phyloP scores from a whole-genome alignment of 2,888 invertebrate genomes.

The Noctua janthe region DNA sequence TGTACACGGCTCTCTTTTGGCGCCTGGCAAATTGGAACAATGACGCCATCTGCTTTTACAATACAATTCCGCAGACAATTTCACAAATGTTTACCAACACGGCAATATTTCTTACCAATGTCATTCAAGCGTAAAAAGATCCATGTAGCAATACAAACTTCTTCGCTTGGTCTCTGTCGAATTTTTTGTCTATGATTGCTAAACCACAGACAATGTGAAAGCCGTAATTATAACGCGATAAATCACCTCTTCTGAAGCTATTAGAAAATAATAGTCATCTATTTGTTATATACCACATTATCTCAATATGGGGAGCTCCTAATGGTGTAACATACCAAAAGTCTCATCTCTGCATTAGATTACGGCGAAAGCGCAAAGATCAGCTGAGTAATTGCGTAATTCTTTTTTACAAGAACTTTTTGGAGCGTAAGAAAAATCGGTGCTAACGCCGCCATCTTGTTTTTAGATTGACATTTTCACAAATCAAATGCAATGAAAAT shows the following conservation, averaged over 20 bases:
- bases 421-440: background rate
- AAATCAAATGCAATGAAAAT: background rate
- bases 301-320: background rate
- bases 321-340: background rate
- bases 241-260: background rate
- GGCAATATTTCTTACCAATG: background rate
- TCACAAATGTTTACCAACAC: background rate
- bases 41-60: background rate
- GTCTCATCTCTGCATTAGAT: background rate
- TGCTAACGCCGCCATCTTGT: background rate
- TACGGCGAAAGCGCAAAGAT: background rate
- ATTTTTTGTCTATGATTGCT: background rate
- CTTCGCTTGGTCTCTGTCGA: background rate
- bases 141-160: background rate
- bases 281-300: background rate
- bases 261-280: background rate
- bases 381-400: conserved; percentile 4
- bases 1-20: background rate
- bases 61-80: background rate
- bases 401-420: background rate
- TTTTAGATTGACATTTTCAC: background rate
- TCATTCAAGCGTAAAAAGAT: background rate
- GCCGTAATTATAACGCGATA: background rate
- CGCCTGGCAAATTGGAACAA: background rate
- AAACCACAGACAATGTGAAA: conserved; percentile 11